These are phyloP conservation scores for Candoia aspera DNA, from an alignment of 2,113 vertebrate species.

Conservation along the genomic window DNA sequence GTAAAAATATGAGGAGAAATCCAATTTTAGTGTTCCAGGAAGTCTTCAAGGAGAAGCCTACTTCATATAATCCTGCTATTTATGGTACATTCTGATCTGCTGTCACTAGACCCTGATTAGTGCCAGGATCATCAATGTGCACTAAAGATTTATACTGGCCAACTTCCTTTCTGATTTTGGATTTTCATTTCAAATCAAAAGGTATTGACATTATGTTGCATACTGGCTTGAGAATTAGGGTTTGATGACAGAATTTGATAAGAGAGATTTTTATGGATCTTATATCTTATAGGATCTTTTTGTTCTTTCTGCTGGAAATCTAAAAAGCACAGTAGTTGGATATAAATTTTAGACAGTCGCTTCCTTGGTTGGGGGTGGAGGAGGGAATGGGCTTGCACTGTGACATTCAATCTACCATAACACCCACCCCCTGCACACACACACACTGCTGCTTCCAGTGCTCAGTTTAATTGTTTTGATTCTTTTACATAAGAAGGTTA, in stretches of 20 bases:
- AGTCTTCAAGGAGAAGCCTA: background rate
- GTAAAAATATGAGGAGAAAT: background rate
- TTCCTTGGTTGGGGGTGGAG: background rate
- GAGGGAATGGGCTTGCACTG: background rate
- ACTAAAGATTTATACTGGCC: background rate
- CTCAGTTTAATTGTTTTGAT: background rate
- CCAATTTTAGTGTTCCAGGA: background rate
- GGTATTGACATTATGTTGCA: background rate
- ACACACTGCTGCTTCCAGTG: background rate
- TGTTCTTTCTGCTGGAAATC: background rate
- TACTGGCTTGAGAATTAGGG: background rate
- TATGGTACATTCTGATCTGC: background rate
- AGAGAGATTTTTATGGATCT: background rate
- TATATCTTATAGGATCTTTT: background rate
- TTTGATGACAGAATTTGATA: background rate
- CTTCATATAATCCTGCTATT: background rate
- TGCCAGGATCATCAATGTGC: background rate
- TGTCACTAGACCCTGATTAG: background rate
- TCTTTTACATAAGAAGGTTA: background rate
- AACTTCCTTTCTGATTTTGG: background rate
- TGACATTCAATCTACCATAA: background rate
- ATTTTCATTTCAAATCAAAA: background rate
- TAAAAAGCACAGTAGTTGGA: background rate
- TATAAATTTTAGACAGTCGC: background rate
- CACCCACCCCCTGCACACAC: background rate